A percentile compares a stretch with the other conserved stretches of the same genome.
phyloP scores from a whole-genome alignment of 1,140 invertebrate species.

The Solenopsis invicta region DNA sequence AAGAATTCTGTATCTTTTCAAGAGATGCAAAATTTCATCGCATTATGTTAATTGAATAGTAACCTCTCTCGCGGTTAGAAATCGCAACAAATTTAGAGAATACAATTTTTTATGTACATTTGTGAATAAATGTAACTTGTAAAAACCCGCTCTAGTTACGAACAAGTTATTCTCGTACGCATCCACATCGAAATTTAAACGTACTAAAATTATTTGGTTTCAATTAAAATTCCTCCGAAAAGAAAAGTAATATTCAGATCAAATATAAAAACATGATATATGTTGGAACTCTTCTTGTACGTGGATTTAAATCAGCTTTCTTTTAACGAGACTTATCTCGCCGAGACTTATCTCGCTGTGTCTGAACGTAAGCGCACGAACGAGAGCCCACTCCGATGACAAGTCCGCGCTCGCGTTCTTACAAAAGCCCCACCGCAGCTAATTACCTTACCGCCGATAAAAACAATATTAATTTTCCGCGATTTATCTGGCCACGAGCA shows the following conservation, averaged over 20 bases:
- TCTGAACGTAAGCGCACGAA: neutral
- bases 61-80: neutral
- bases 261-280: slow-evolving; percentile 12
- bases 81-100: neutral
- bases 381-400: slow-evolving; percentile 24
- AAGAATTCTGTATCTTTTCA: slow-evolving; percentile 1
- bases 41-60: neutral
- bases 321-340: neutral
- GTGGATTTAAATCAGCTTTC: neutral
- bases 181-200: neutral
- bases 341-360: slow-evolving; percentile 4
- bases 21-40: slow-evolving; percentile 16
- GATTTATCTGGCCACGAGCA: slow-evolving; percentile 45
- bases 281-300: neutral
- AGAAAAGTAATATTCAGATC: slow-evolving; percentile 2
- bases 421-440: slow-evolving; percentile 56
- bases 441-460: slow-evolving; percentile 71
- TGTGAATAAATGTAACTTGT: neutral
- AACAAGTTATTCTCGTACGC: neutral
- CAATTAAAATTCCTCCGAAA: neutral
- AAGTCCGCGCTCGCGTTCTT: slow-evolving; percentile 11
- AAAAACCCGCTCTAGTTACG: neutral
- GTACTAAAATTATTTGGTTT: neutral
- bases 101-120: neutral
- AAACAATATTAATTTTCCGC: slow-evolving; percentile 76